phyloP scores from a whole-genome alignment of 1,140 invertebrate species.

The Bathynomus jamesi region DNA sequence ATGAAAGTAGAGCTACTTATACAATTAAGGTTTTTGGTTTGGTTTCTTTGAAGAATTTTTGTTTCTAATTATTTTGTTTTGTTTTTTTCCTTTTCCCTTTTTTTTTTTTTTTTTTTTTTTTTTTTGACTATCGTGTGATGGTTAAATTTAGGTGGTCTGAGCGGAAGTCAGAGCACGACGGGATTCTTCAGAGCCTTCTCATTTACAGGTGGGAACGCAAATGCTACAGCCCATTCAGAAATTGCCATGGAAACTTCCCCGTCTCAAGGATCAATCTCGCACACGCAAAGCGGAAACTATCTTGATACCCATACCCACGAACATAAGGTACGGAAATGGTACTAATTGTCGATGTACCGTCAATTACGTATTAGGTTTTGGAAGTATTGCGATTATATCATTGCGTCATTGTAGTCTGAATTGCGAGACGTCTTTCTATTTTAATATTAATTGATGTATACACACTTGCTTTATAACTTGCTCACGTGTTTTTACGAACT shows the following conservation, averaged over 20 bases:
- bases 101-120: conserved; percentile 21
- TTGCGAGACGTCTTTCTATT: too few relatives aligned
- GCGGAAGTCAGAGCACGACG: conserved; percentile 3
- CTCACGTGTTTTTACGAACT: too few relatives aligned
- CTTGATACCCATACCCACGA: conserved; percentile 29
- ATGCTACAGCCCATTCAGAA: conserved; percentile 15
- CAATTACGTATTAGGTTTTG: too few relatives aligned
- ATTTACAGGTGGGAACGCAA: conserved; percentile 34
- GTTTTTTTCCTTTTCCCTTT: conserved; percentile 19
- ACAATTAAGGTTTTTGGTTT: neutral
- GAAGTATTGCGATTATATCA: too few relatives aligned
- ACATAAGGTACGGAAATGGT: too few relatives aligned
- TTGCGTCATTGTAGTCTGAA: too few relatives aligned
- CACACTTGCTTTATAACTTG: too few relatives aligned
- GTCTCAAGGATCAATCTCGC: conserved; percentile 65
- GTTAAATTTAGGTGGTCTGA: neutral
- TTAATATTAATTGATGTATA: too few relatives aligned
- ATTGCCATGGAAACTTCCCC: conserved; percentile 65
- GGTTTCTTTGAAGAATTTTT: neutral
- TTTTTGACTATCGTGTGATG: conserved; percentile 13
- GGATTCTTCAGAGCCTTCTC: conserved; percentile 37
- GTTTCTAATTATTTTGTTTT: conserved; percentile 17
- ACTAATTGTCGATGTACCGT: too few relatives aligned
- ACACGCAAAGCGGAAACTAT: conserved; percentile 59
- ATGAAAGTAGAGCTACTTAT: too few relatives aligned